These are phyloP conservation scores for Cottoperca gobio DNA, from an alignment of 2,797 vertebrate genomes.

Conservation along the genomic window DNA sequence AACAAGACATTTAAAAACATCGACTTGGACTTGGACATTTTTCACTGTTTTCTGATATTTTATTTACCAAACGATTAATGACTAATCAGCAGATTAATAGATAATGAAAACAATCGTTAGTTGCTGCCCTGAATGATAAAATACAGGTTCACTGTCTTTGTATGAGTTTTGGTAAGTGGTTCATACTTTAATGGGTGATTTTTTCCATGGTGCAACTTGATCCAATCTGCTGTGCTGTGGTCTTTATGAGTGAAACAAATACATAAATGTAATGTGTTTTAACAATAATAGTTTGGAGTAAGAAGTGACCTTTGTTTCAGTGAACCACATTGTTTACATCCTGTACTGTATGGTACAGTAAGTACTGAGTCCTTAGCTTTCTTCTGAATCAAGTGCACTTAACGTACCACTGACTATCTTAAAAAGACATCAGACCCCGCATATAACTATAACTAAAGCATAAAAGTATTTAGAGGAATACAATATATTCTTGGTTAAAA, in stretches of 20 bases:
- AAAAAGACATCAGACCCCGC: neutral
- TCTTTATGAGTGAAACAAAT: neutral
- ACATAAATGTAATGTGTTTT: neutral
- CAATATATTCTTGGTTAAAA: neutral
- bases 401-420: neutral
- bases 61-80: too few relatives aligned
- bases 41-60: too few relatives aligned
- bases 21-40: too few relatives aligned
- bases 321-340: neutral
- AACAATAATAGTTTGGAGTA: neutral
- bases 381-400: neutral
- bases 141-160: neutral
- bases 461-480: neutral
- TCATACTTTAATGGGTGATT: constrained; percentile 1
- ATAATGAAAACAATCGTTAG: too few relatives aligned
- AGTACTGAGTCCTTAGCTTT: neutral
- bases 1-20: too few relatives aligned
- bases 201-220: neutral
- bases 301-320: neutral
- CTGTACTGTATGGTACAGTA: neutral
- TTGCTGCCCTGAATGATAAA: too few relatives aligned
- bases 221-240: constrained; percentile 5
- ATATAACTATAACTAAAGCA: neutral
- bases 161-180: neutral
- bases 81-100: too few relatives aligned